Conservation (phyloP, 2,113 vertebrate genomes). For the Machaerirhynchus nigripectus region DNA sequence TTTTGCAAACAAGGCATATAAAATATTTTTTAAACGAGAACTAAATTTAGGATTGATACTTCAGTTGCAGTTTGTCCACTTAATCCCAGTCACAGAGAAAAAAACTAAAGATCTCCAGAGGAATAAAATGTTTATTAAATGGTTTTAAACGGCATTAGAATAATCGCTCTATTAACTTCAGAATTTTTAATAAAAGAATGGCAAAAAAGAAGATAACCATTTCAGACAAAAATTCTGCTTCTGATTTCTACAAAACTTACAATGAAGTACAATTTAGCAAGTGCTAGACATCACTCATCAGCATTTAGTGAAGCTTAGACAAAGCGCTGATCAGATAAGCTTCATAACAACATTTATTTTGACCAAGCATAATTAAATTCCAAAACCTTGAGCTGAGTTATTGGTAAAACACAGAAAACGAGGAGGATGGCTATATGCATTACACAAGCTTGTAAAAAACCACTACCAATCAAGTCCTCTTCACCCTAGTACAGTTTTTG, state of each 20-base stretch:
- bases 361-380: not conserved
- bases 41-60: not conserved
- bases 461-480: not conserved
- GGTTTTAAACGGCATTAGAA: not conserved
- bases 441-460: not conserved
- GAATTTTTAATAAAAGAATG: not conserved
- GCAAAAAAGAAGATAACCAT: not conserved
- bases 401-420: not conserved
- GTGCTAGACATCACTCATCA: not conserved
- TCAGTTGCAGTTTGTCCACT: not conserved
- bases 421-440: not conserved
- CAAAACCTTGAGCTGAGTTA: not conserved
- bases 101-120: not conserved
- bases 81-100: not conserved
- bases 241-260: not conserved
- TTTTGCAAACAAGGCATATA: not conserved
- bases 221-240: not conserved
- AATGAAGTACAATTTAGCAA: not conserved
- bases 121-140: not conserved
- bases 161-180: not conserved
- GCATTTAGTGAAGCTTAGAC: not conserved
- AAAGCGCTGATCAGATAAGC: not conserved
- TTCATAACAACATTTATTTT: not conserved
- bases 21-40: not conserved
- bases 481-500: not conserved